Evolutionary conservation across 37 sponge, comb jelly and placozoan genomes (phyloP), one percentile per base, ranked within the genome.

Genomic region (Ianthella basta): DNA sequence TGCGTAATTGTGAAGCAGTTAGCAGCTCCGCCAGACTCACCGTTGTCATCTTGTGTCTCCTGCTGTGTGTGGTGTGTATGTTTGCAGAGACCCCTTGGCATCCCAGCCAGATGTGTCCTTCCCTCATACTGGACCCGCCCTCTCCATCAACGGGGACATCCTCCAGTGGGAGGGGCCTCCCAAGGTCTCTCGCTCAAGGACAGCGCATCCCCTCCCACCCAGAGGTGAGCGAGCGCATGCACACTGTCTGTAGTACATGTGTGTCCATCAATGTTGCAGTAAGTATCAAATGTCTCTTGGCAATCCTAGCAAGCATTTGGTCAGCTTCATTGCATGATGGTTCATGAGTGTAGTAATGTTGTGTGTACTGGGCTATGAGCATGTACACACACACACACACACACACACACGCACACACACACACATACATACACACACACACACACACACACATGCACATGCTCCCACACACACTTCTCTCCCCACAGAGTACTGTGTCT

Each of bases 101-200:
- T 55, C 68, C n/a, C 86, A 88, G 18, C 50, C 90, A 38, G 90
- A 86, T 41, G 35, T 81, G 1, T 27, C 35, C 19, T 70, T 37
- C 20, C 87, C 87, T 0, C 59, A 82, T 34, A 15, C 87, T 66
- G 93, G 93, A 15, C 93, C 93, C 10, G 84, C 87, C 24, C 74
- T 92, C 25, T 56, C 36, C 27, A 55, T 92, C 20, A 56, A 59
- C 15, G 87, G 69, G 4, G 83, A 84, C 27, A 65, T 84, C 13
- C 82, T 89, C 4, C 53, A 55, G n/a, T 92, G 93, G 93, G 80
- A 82, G 80, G 89, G 87, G 12, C 75, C 72, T 27, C 85, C 82
- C 0, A n/a, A n/a, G n/a, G n/a, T n/a, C n/a, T n/a, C n/a, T n/a
- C n/a, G n/a, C n/a, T n/a, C n/a, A n/a, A n/a, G n/a, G n/a, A n/a